Percentiles rank a stretch among this genome's conserved stretches.
Evolutionary conservation across 2,888 invertebrate species (phyloP).

Genomic region (Troides aeacus): DNA sequence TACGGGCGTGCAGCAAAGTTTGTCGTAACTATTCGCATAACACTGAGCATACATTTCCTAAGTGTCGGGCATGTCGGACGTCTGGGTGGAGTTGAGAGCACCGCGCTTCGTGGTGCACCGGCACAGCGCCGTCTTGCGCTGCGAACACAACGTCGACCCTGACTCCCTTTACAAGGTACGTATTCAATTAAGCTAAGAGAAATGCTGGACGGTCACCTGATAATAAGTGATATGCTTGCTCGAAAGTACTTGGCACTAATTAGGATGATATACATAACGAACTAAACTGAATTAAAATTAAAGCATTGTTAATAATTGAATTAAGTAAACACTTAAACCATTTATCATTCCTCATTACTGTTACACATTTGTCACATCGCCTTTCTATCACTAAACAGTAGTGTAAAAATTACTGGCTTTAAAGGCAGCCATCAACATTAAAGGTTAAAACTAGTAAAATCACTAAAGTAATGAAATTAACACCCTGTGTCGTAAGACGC

Average conservation of each 20-base stretch:
- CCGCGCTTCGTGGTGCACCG: conserved; percentile 86
- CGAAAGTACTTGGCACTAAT: too few relatives aligned
- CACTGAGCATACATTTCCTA: conserved; percentile 25
- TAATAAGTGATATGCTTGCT: too few relatives aligned
- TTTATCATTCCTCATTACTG: too few relatives aligned
- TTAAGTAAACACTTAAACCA: too few relatives aligned
- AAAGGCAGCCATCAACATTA: too few relatives aligned
- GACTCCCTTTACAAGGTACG: conserved; percentile 86
- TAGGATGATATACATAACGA: background rate
- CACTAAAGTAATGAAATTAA: too few relatives aligned
- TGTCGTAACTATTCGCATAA: conserved; percentile 1
- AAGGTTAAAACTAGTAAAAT: too few relatives aligned
- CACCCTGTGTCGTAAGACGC: too few relatives aligned
- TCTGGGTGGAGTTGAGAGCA: conserved; percentile 83
- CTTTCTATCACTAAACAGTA: too few relatives aligned
- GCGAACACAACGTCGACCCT: conserved; percentile 87
- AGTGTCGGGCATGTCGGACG: conserved; percentile 75
- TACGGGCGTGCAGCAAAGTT: background rate
- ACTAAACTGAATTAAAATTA: background rate
- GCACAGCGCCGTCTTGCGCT: conserved; percentile 84
- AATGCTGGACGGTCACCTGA: background rate
- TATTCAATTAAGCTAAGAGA: conserved; percentile 8
- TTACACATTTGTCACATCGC: too few relatives aligned
- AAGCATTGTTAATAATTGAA: too few relatives aligned
- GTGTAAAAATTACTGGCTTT: too few relatives aligned